Percentiles rank a stretch among this genome's conserved stretches.
Evolutionary conservation across 2,113 vertebrate genomes (phyloP).

Genomic region (Entomyzon cyanotis): DNA sequence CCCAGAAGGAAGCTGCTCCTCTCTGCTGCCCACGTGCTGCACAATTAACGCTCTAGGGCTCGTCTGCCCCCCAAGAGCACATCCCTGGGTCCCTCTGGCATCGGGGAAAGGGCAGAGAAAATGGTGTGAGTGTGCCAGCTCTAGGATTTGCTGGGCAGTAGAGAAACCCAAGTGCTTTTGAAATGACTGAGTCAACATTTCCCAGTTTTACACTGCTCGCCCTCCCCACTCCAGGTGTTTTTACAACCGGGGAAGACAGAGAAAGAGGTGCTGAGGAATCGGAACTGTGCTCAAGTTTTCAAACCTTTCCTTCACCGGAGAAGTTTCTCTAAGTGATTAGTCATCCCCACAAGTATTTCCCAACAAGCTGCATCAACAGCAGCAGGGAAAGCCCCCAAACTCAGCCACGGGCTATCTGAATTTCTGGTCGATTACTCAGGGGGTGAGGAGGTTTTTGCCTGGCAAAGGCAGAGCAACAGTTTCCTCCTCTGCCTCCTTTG

Average conservation of each 20-base stretch:
- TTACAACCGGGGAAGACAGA: not conserved
- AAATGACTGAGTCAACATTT: not conserved
- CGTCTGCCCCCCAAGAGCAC: not conserved
- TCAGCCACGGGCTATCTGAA: not conserved
- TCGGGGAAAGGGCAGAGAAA: not conserved
- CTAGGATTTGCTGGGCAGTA: not conserved
- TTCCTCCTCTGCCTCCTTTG: constrained; percentile 14
- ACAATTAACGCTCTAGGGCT: not conserved
- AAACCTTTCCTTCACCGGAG: not conserved
- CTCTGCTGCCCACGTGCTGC: not conserved
- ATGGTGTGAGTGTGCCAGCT: not conserved
- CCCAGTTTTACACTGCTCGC: not conserved
- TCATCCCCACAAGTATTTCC: constrained; percentile 39
- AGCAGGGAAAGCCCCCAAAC: constrained; percentile 9
- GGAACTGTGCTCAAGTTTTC: not conserved
- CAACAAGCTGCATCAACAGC: constrained; percentile 5
- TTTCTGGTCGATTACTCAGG: constrained; percentile 32
- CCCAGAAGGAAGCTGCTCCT: not conserved
- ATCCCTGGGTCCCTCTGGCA: not conserved
- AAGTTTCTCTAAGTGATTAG: not conserved
- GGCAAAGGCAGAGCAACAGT: constrained; percentile 23
- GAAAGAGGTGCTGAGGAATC: not conserved
- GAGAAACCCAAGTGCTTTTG: not conserved
- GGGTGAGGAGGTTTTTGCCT: constrained; percentile 17
- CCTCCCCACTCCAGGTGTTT: not conserved